Percentiles rank a stretch among this genome's conserved stretches.
Conservation (phyloP, 2,797 vertebrate genomes). For the Trematomus bernacchii region DNA sequence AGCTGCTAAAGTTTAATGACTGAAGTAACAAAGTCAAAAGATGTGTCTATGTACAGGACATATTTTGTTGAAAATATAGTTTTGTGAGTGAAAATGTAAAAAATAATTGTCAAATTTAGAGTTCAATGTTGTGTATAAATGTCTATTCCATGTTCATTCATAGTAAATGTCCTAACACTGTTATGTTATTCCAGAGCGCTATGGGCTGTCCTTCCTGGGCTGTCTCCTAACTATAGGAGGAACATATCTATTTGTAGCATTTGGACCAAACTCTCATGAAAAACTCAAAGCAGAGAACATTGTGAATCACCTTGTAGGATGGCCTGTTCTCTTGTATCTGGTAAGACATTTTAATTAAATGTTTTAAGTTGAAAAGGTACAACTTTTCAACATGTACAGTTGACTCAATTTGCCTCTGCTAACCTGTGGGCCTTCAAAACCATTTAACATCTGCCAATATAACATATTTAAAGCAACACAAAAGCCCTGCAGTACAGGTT, state of each 20-base stretch:
- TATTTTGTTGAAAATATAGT: neutral
- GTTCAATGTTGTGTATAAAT: no score
- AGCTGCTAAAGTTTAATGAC: neutral
- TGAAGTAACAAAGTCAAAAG: neutral
- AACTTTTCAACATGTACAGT: neutral
- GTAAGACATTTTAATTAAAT: conserved; percentile 80
- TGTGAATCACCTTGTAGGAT: conserved; percentile 91
- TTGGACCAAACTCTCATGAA: conserved; percentile 96
- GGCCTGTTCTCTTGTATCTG: conserved; percentile 95
- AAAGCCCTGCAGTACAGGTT: conserved; percentile 5
- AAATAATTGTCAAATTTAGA: no score
- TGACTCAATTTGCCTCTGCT: no score
- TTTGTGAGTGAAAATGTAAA: no score
- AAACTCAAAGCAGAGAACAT: conserved; percentile 92
- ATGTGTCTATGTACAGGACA: neutral
- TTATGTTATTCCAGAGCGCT: conserved; percentile 84
- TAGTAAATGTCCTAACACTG: no score
- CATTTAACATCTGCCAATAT: neutral
- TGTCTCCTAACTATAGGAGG: conserved; percentile 89
- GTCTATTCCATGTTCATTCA: no score
- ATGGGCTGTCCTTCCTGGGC: conserved; percentile 92
- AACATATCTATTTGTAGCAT: conserved; percentile 94
- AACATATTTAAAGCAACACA: neutral
- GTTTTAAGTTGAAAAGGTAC: neutral
- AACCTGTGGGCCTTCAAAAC: neutral